Percentiles rank a stretch among this genome's conserved stretches.
phyloP scores from a whole-genome alignment of 2,113 vertebrate species.

The Heliornis fulica region DNA sequence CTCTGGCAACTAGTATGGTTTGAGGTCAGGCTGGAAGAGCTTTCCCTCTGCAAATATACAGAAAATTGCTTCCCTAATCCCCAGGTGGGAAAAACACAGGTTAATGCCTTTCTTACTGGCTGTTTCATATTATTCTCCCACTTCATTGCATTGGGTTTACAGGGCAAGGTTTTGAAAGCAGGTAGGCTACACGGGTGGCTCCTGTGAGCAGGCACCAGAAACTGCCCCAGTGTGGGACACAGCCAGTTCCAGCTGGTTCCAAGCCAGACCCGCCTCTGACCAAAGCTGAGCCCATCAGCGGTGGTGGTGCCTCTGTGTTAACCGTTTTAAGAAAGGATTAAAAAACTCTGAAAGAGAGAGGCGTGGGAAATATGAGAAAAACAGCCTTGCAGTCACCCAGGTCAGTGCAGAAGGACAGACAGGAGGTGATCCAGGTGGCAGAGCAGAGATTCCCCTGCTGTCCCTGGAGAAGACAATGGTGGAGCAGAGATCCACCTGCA shows the following conservation, averaged over 20 bases:
- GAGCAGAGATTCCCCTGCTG: neutral
- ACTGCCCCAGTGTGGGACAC: no score
- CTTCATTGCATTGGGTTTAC: neutral
- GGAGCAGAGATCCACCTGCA: neutral
- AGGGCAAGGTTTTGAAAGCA: neutral
- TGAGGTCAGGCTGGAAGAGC: neutral
- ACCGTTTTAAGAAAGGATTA: neutral
- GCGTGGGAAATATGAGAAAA: neutral
- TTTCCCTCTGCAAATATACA: no score
- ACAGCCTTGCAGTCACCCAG: neutral
- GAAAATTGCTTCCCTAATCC: no score
- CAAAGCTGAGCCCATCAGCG: neutral
- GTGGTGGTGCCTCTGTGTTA: neutral
- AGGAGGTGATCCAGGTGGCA: neutral
- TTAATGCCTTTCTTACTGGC: neutral
- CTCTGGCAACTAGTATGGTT: neutral
- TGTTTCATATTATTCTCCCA: neutral
- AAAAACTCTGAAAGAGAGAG: neutral
- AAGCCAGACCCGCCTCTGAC: rapidly evolving
- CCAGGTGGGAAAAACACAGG: neutral
- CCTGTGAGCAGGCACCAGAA: neutral
- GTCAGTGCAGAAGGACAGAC: neutral
- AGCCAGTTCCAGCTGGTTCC: neutral
- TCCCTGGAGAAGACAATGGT: rapidly evolving
- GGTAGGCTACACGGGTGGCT: neutral